A percentile compares a stretch with the other conserved stretches of the same genome.
Conservation (phyloP, 2,888 invertebrate genomes). For the Hylaea fasciaria region DNA sequence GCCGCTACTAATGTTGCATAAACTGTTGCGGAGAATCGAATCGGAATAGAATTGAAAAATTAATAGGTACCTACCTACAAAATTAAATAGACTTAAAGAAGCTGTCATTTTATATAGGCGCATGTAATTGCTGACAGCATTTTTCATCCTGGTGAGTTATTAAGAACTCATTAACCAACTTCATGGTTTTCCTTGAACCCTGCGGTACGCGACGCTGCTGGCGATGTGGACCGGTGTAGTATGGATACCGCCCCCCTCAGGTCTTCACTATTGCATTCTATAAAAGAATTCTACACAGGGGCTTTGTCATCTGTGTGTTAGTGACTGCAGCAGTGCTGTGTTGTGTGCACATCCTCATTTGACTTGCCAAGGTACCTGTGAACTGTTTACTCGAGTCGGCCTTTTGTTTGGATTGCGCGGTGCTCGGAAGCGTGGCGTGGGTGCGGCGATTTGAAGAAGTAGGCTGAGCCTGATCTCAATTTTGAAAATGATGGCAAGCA, state of each 20-base stretch:
- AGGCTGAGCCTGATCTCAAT: conserved; percentile 16
- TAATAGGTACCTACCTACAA: background rate
- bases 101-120: background rate
- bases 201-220: conserved; percentile 10
- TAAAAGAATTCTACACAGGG: conserved; percentile 74
- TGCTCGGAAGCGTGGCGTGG: conserved; percentile 4
- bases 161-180: conserved; percentile 27
- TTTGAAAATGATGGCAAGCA: conserved; percentile 6
- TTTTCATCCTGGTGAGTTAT: conserved; percentile 7
- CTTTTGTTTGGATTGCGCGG: conserved; percentile 33
- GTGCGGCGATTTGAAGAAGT: conserved; percentile 16
- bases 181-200: conserved; percentile 32
- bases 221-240: conserved; percentile 38
- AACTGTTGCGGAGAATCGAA: conserved; percentile 5
- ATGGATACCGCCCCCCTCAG: conserved; percentile 62
- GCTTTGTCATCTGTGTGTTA: conserved; percentile 74
- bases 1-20: conserved; percentile 13
- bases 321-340: conserved; percentile 79
- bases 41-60: background rate
- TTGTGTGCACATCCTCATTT: conserved; percentile 68
- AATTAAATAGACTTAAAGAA: background rate
- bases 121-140: background rate
- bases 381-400: conserved; percentile 31
- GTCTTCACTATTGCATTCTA: conserved; percentile 70
- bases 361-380: conserved; percentile 63